A percentile compares a stretch with the other conserved stretches of the same genome.
phyloP scores from a whole-genome alignment of 2,888 invertebrate species.

The Nysson spinosus region DNA sequence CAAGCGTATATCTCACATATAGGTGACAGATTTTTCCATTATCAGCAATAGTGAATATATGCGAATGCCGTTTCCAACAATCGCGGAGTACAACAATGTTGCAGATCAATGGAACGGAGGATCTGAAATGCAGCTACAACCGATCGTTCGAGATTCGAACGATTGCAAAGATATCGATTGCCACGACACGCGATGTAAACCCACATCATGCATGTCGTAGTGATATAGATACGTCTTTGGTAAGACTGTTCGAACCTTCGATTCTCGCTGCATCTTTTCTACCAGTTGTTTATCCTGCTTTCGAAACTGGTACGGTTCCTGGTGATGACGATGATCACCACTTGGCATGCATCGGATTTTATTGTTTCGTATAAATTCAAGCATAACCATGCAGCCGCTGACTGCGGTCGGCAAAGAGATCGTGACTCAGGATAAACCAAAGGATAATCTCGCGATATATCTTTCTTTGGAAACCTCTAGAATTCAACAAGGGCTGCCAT shows the following conservation, averaged over 20 bases:
- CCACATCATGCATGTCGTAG: background rate
- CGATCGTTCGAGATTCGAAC: background rate
- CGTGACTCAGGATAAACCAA: slow-evolving; percentile 22
- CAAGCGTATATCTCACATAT: no score
- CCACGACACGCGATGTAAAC: background rate
- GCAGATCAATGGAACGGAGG: no score
- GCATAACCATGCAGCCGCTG: slow-evolving; percentile 2
- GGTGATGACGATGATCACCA: slow-evolving; percentile 3
- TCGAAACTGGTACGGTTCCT: background rate
- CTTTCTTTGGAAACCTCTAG: background rate
- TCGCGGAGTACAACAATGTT: no score
- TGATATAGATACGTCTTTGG: background rate
- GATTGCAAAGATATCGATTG: no score
- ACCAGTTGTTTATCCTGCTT: background rate
- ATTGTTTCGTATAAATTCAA: background rate
- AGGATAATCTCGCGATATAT: slow-evolving; percentile 17
- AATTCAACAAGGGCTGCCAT: background rate
- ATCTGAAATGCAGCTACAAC: no score
- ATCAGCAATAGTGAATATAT: no score
- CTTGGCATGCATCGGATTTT: background rate
- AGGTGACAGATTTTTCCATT: no score
- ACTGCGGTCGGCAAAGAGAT: no score
- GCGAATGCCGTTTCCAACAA: no score
- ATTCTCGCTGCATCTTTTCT: background rate
- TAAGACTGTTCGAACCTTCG: slow-evolving; percentile 3